Evolutionary conservation across 2,888 invertebrate genomes (phyloP).

Genomic region (Catocala nupta): DNA sequence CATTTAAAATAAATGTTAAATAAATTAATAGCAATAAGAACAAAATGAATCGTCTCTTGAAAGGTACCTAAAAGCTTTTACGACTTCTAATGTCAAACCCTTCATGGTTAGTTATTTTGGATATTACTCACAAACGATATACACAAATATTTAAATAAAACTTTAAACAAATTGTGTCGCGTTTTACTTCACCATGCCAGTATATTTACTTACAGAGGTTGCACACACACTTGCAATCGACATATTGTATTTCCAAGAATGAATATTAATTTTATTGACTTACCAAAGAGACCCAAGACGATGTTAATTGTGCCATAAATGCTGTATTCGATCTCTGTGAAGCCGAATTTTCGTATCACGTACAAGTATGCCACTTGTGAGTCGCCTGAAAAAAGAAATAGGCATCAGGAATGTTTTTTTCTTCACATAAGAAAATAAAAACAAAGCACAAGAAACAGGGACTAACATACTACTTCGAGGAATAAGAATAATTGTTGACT

Average conservation of each 20-base stretch:
- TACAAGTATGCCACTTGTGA: conserved; percentile 84
- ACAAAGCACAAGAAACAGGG: not conserved
- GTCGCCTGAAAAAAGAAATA: conserved; percentile 74
- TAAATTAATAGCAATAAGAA: not conserved
- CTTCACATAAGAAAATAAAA: not conserved
- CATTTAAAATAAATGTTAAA: no score
- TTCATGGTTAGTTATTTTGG: not conserved
- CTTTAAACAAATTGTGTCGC: no score
- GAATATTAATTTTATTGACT: conserved; percentile 54
- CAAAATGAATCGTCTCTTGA: not conserved
- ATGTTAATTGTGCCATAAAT: conserved; percentile 81
- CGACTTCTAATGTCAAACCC: conserved; percentile 11
- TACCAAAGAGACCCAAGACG: conserved; percentile 78
- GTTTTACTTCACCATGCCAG: no score
- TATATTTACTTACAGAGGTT: no score
- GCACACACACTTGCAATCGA: no score
- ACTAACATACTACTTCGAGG: not conserved
- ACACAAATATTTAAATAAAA: no score
- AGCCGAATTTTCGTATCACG: conserved; percentile 79
- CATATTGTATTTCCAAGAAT: conserved; percentile 13
- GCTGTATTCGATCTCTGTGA: conserved; percentile 83
- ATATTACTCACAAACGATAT: not conserved
- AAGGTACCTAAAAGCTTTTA: conserved; percentile 22
- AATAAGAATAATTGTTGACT: no score
- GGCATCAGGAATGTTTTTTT: not conserved